Conservation (phyloP, 2,888 invertebrate genomes). For the Blastobasis adustella region DNA sequence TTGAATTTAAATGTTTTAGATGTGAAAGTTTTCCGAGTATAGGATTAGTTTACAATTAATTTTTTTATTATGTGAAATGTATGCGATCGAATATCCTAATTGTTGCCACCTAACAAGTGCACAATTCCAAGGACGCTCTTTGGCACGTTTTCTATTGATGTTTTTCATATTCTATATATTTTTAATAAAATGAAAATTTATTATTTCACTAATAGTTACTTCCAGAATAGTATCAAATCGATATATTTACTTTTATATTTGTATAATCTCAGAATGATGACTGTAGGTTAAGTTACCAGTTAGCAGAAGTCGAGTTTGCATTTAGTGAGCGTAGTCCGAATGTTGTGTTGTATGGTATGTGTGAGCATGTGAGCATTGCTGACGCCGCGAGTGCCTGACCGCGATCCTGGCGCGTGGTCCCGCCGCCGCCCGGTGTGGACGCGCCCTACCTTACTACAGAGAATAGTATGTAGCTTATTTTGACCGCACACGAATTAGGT, state of each 20-base stretch:
- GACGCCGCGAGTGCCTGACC: too few relatives aligned
- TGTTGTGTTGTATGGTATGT: slow-evolving; percentile 9
- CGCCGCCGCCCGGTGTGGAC: too few relatives aligned
- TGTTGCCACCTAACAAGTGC: too few relatives aligned
- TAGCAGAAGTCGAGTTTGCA: slow-evolving; percentile 47
- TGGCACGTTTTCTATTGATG: slow-evolving; percentile 37
- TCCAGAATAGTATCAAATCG: slow-evolving; percentile 8
- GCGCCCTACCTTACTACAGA: too few relatives aligned
- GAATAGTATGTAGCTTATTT: too few relatives aligned
- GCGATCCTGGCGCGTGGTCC: too few relatives aligned
- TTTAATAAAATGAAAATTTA: slow-evolving; percentile 15
- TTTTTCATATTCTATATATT: slow-evolving; percentile 26
- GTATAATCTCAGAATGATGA: slow-evolving; percentile 42
- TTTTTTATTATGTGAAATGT: slow-evolving; percentile 32
- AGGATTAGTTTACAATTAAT: slow-evolving; percentile 33
- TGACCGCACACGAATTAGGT: too few relatives aligned
- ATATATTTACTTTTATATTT: slow-evolving; percentile 5
- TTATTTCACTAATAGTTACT: too few relatives aligned
- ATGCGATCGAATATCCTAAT: too few relatives aligned
- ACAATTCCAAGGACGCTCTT: slow-evolving; percentile 29
- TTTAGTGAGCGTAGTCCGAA: slow-evolving; percentile 54
- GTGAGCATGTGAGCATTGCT: too few relatives aligned
- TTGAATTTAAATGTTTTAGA: slow-evolving; percentile 61
- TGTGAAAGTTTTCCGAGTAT: slow-evolving; percentile 48
- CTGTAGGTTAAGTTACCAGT: slow-evolving; percentile 56